phyloP scores from a whole-genome alignment of 2,113 vertebrate genomes.

The Amphilophus citrinellus region DNA sequence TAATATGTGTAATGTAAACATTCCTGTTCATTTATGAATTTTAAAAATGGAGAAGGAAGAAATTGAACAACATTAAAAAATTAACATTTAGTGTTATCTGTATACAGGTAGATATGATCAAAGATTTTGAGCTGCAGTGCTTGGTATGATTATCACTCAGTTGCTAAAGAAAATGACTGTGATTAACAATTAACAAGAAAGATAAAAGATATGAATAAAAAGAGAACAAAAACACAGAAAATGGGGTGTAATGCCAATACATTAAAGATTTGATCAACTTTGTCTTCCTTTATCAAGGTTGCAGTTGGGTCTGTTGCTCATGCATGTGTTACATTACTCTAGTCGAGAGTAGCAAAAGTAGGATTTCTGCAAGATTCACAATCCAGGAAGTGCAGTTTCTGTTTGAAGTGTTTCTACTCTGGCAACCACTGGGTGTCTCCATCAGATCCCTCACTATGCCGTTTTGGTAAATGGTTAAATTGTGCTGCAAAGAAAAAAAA shows the following conservation, averaged over 20 bases:
- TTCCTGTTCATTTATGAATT: neutral
- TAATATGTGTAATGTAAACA: neutral
- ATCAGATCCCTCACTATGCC: slow-evolving; percentile 43
- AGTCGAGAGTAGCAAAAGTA: slow-evolving; percentile 35
- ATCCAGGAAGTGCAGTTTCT: slow-evolving; percentile 16
- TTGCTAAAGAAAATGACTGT: neutral
- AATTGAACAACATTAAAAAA: no score
- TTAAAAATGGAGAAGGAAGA: no score
- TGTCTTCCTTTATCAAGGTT: neutral
- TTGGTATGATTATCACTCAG: neutral
- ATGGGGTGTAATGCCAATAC: neutral
- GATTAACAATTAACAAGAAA: neutral
- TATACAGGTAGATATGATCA: no score
- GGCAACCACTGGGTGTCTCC: slow-evolving; percentile 47
- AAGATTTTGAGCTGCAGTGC: no score
- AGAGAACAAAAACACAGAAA: neutral
- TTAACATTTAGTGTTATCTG: no score
- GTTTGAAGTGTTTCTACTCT: neutral
- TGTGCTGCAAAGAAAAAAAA: slow-evolving; percentile 29
- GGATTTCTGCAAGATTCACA: slow-evolving; percentile 3
- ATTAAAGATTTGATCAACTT: neutral
- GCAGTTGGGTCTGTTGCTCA: neutral
- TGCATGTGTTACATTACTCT: slow-evolving; percentile 6
- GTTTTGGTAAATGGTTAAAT: fast-evolving
- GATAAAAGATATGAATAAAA: neutral